Base-by-base conservation (phyloP, 2,888 invertebrate species). In the Eristalinus sepulchralis region DNA sequence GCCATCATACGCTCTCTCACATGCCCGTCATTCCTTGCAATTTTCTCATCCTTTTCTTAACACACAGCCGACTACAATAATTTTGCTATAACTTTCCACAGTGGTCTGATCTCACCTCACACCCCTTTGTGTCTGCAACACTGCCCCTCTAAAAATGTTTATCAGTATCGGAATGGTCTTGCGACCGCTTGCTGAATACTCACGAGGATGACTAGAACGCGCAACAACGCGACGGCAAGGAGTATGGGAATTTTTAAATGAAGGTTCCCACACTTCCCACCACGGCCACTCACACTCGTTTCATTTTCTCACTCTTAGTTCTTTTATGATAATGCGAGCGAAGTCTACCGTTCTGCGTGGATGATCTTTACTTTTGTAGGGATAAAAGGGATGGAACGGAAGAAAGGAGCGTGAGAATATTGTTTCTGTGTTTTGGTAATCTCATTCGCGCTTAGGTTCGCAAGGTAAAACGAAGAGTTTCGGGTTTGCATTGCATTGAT, bases 371-470 rank as follows among this genome's bases (percentile, higher is more conserved):
- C 64, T 70, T 83, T 73, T 66, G 20, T 80, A 72, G 75, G 79
- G 81, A 81, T 75, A 39, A 75, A 81, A 81, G 81, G 81, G 83
- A 79, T 79, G 79, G 59, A 83, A 79, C 63, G 79, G 75, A 84
- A 84, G 79, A 80, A 84, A 79, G 66, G 83, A 84, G 66, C 83
- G 80, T 84, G 83, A 62, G 83, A 84, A 84, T 70, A 66, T 80
- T 75, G 36, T 79, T 67, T 79, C 53, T 70, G 36, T 83, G 68
- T 77, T 63, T 63, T 72, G 77, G 66, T 68, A 78, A 60, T 67
- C 70, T 79, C 73, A 67, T 36, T 79, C 33, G 17, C 31, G 66
- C 31, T 63, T 33, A 20, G 34, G 66, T 73, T 83, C 53, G 73
- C 78, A 27, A 55, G 20, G 62, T 20, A 33, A 70, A 47, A 47